Evolutionary conservation across 2,888 invertebrate species (phyloP).

Genomic region (Tetropium fuscum): DNA sequence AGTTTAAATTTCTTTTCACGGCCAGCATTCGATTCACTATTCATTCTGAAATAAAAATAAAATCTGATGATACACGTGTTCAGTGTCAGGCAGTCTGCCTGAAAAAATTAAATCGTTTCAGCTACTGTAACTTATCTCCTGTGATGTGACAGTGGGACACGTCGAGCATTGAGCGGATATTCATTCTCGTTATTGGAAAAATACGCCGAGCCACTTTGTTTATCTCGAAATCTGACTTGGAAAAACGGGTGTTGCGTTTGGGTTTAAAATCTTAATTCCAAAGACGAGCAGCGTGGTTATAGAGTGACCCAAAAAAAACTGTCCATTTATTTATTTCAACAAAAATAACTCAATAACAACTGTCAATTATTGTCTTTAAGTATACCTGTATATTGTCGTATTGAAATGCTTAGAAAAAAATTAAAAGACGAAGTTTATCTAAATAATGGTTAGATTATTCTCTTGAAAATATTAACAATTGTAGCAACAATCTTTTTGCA

Average conservation of each 20-base stretch:
- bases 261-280: constrained; percentile 26
- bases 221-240: constrained; percentile 24
- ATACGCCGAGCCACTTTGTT: background rate
- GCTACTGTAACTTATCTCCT: constrained; percentile 30
- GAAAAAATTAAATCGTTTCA: constrained; percentile 28
- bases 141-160: constrained; percentile 22
- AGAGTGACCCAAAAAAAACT: background rate
- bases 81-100: constrained; percentile 13
- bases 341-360: too few relatives aligned
- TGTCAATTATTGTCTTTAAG: too few relatives aligned
- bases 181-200: constrained; percentile 13
- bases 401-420: too few relatives aligned
- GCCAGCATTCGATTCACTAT: background rate
- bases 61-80: constrained; percentile 24
- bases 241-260: constrained; percentile 20
- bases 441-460: too few relatives aligned
- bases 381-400: too few relatives aligned
- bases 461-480: too few relatives aligned
- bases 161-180: background rate
- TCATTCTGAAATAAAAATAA: constrained; percentile 21
- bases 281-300: constrained; percentile 12
- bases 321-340: too few relatives aligned
- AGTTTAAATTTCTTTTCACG: constrained; percentile 2
- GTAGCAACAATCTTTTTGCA: too few relatives aligned
- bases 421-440: too few relatives aligned